Conservation (phyloP, 2,888 invertebrate species). For the Latrodectus hesperus region DNA sequence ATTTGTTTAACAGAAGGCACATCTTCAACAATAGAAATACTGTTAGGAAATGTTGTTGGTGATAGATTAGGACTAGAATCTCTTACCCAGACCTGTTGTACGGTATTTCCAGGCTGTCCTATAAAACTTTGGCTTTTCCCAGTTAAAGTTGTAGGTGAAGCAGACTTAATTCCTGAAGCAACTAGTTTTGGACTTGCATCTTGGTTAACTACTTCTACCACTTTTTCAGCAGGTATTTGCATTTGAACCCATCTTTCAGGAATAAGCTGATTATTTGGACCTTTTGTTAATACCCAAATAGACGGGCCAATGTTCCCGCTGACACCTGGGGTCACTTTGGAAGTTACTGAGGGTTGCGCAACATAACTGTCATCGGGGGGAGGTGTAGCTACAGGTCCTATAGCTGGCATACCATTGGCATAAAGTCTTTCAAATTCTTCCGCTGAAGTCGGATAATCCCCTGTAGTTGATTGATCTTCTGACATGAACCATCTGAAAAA, state of each 20-base stretch:
- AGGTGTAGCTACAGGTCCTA: constrained; percentile 65
- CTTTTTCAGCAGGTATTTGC: constrained; percentile 18
- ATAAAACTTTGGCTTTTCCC: constrained; percentile 3
- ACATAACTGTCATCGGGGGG: constrained; percentile 50
- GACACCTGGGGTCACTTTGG: constrained; percentile 19
- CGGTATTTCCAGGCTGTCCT: not conserved
- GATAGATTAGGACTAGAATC: not conserved
- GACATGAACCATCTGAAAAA: constrained; percentile 27
- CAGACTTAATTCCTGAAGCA: constrained; percentile 9
- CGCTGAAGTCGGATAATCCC: constrained; percentile 9
- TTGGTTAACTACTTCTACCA: constrained; percentile 27
- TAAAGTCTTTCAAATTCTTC: constrained; percentile 56
- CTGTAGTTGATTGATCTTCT: constrained; percentile 49
- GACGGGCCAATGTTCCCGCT: not conserved
- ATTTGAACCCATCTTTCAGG: constrained; percentile 44
- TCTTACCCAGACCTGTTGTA: constrained; percentile 48
- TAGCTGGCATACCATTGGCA: constrained; percentile 30
- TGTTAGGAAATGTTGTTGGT: not conserved
- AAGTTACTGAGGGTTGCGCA: constrained; percentile 34
- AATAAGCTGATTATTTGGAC: constrained; percentile 32
- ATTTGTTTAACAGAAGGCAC: constrained; percentile 34
- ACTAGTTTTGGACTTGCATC: constrained; percentile 18
- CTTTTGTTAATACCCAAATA: constrained; percentile 46
- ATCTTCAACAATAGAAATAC: not conserved
- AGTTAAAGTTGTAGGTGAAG: not conserved